Base-by-base conservation (phyloP, 2,888 invertebrate species). In the Ophraella communa region DNA sequence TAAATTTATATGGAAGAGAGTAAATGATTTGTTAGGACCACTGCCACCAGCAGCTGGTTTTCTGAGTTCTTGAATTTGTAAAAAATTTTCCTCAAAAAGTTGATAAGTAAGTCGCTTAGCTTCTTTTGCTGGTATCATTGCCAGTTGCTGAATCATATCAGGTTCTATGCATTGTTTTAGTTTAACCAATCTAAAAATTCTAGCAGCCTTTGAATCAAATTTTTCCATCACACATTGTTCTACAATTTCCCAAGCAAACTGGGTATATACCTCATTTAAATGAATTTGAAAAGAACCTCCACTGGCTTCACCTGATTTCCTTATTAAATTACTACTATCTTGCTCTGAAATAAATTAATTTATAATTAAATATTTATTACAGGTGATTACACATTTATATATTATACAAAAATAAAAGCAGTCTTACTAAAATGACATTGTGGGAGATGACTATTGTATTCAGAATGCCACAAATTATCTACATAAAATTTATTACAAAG, bases 61-160 rank as follows among this genome's bases (percentile, higher is more conserved):
- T 62, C 77, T 76, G 75, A 94, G 86, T 59, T 93, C 92, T 82
- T 93, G 87, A 42, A 73, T 73, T 17, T 89, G 87, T 23, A 90
- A 82, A 71, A 88, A 89, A 78, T 92, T 91, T 76, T 96, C 93
- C 78, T 93, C 92, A 53, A 95, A 83, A 69, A 98, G 83, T 71
- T 88, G 90, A 81, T 96, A 96, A 0, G 95, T 91, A 11, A 96
- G 82, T 69, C 92, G 88, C 79, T 97, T 97, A 1, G 95, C 93
- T 80, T 96, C 95, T 80, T 97, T 98, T 21, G 93, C 91, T 0
- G 95, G 93, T 74, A 98, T 88, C 96, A 98, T 96, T 0, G 94
- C 95, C 71, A 92, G 84, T 75, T 94, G 93, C 79, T 96, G 96
- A 63, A 98, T 92, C 78, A 94, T 91, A 68, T 94, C 96, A 73